Base-by-base conservation (phyloP, 1,140 invertebrate species). In the Drosophila watanabei region DNA sequence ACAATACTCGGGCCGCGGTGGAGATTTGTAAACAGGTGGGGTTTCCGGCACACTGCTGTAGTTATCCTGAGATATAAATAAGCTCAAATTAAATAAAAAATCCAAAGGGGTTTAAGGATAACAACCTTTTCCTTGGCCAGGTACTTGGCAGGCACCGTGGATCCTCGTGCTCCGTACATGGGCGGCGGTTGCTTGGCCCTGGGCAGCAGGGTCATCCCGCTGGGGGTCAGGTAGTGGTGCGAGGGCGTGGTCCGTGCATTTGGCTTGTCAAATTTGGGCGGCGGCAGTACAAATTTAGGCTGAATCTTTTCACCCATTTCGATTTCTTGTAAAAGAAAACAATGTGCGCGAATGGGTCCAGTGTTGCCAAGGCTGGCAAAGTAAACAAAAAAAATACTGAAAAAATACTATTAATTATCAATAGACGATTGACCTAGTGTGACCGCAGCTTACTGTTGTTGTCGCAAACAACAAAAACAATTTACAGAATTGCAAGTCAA, bases 1-100 rank as follows among this genome's bases (percentile, higher is more conserved):
- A 94, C 97, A 98, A 92, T 63, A 76, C 94, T 95, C 76, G 32
- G 71, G 51, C 4, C 61, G 69, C 0, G 65, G 49, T 14, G 85
- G 72, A 2, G 72, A 54, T 11, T 69, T 24, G 37, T 84, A 84
- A 37, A 73, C 20, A 2, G 81, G 81, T 2, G 77, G 51, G 13
- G 35, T 20, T 4, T 57, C 59, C 16, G 48, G 14, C 33, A 43
- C 48, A 20, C 16, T 39, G 8, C 13, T 32, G 5, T n/a, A 8
- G 35, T 11, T 39, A n/a, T 48, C 30, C 48, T 68, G 14, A n/a
- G 24, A 14, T 13, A 35, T 48, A n/a, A 33, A n/a, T 68, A 13
- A 57, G 8, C 6, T 32, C 2, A 8, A 39, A 37, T 16, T 14
- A 37, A 33, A 16, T 3, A 5, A 56, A 39, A 11, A 24, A 0